These are phyloP conservation scores for Amblyraja radiata DNA, from an alignment of 2,797 vertebrate genomes.

Conservation along the genomic window DNA sequence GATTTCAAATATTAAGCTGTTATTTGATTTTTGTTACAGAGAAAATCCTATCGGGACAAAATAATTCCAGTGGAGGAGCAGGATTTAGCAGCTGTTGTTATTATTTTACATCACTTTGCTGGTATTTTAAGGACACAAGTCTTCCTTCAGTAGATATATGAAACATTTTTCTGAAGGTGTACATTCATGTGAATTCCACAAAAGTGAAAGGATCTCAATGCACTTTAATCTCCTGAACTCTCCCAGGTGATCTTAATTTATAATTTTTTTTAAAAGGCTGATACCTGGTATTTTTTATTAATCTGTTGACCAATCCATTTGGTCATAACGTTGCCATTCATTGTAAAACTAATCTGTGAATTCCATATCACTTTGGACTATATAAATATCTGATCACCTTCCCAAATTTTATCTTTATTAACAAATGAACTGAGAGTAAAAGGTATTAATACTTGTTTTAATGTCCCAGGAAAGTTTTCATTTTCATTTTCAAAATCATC, in stretches of 20 bases:
- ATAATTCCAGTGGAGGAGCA: constrained; percentile 62
- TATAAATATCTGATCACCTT: not conserved
- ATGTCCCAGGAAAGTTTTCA: not conserved
- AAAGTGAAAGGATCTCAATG: not conserved
- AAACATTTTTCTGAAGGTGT: not conserved
- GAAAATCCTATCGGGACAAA: constrained; percentile 92
- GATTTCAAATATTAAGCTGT: not conserved
- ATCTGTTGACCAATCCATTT: constrained; percentile 17
- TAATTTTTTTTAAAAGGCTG: constrained; percentile 6
- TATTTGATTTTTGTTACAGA: constrained; percentile 57
- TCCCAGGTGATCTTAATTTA: constrained; percentile 33
- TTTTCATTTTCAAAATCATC: not conserved
- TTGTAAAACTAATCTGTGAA: constrained; percentile 40
- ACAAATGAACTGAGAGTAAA: not conserved
- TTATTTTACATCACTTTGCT: constrained; percentile 39
- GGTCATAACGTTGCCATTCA: constrained; percentile 8
- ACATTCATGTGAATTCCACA: constrained; percentile 30
- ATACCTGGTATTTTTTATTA: not conserved
- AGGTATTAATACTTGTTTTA: not conserved
- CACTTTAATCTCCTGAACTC: constrained; percentile 34
- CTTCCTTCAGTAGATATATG: not conserved
- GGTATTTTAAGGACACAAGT: not conserved
- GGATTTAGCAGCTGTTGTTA: constrained; percentile 31
- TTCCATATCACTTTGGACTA: constrained; percentile 29
- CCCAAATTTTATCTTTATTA: not conserved